phyloP scores from a whole-genome alignment of 2,888 invertebrate genomes.

The Volucella inanis region DNA sequence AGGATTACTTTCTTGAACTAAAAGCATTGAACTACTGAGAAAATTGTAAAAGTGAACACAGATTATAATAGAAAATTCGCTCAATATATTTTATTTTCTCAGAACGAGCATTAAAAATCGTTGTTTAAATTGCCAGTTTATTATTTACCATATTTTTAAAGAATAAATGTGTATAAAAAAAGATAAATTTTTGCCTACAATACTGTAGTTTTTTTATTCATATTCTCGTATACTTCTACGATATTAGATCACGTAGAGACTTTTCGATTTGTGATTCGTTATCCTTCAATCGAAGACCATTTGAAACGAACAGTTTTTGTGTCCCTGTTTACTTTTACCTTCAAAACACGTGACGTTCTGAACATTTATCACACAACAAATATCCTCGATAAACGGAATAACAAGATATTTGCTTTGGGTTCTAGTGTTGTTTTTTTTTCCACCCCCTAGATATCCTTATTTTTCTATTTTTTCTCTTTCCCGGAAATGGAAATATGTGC shows the following conservation, averaged over 20 bases:
- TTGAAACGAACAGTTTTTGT: constrained; percentile 37
- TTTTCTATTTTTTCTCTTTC: constrained; percentile 36
- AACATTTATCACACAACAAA: constrained; percentile 65
- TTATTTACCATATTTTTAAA: too few relatives aligned
- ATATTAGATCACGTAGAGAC: constrained; percentile 69
- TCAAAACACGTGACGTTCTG: constrained; percentile 54
- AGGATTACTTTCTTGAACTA: too few relatives aligned
- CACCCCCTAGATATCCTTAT: constrained; percentile 36
- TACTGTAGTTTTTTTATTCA: not conserved
- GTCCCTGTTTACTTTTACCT: constrained; percentile 56
- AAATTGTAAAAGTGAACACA: too few relatives aligned
- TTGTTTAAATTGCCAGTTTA: too few relatives aligned
- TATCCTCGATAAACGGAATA: constrained; percentile 62
- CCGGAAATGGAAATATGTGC: constrained; percentile 53
- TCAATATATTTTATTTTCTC: too few relatives aligned
- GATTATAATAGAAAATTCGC: too few relatives aligned
- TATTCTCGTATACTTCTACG: constrained; percentile 16
- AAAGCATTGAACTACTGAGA: too few relatives aligned
- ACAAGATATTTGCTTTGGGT: constrained; percentile 58
- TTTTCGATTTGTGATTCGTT: constrained; percentile 70
- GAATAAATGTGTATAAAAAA: not conserved
- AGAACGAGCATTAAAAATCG: too few relatives aligned
- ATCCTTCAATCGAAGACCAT: constrained; percentile 45
- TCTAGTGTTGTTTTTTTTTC: constrained; percentile 31
- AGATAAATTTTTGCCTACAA: not conserved